Base-by-base conservation (phyloP, 2,888 invertebrate species). In the Cerceris ruficornis region DNA sequence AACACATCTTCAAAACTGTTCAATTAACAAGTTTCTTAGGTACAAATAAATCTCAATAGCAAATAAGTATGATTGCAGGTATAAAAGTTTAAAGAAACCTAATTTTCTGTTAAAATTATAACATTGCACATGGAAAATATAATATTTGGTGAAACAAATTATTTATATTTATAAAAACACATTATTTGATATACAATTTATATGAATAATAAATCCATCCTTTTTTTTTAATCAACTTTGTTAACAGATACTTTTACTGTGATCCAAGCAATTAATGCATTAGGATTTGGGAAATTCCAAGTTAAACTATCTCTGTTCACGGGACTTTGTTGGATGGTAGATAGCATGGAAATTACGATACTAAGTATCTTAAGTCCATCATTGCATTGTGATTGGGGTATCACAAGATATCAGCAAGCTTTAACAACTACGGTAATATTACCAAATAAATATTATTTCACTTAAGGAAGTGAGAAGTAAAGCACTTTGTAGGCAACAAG, bases 301-400 rank as follows among this genome's bases (percentile, higher is more conserved):
- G 96, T 97, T 0, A 97, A 97, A 91, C 91, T 97, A 59, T 97
- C 97, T 0, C 93, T 97, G 15, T 96, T 96, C 89, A 97, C 97
- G 15, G 97, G 97, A 0, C 93, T 97, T 0, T 97, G 97, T 90
- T 97, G 98, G 98, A 98, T 98, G 98, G 98, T 98, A 0, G 98
- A 98, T 92, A 98, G 98, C 69, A 98, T 98, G 98, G 98, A 98
- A 93, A 98, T 98, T 97, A 98, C 98, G 90, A 98, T 99, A 88
- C 93, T 98, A 50, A 98, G 98, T 86, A 98, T 99, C 80, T 93
- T 99, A 52, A 97, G 98, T 14, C 98, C 98, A 11, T 98, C 98
- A 0, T 93, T 99, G 67, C 98, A 98, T 90, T 99, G 98, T 92
- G 97, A 97, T 92, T 98, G 98, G 98, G 96, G 96, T 89, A 96